These are phyloP conservation scores for Caenorhabditis drosophilae DNA, from an alignment of 2,888 invertebrate genomes.

Conservation along the genomic window DNA sequence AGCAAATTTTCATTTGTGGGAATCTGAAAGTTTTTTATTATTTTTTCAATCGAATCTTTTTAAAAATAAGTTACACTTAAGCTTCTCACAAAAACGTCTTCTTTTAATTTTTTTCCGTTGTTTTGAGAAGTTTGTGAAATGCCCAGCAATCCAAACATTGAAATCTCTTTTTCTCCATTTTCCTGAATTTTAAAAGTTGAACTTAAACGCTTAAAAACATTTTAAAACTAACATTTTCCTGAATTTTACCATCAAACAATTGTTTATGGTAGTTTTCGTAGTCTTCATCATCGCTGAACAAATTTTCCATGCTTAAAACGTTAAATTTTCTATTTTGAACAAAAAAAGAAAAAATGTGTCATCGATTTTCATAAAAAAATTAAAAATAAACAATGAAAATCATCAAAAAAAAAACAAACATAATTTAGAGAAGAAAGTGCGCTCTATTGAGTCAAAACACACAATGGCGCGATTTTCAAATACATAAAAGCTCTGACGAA, in stretches of 20 bases:
- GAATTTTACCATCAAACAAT: constrained; percentile 3
- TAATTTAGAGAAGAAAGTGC: neutral
- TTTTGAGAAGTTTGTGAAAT: constrained; percentile 12
- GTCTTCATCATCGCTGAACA: constrained; percentile 41
- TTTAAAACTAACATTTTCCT: constrained; percentile 5
- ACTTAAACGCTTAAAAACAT: no score
- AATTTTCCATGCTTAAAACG: constrained; percentile 11
- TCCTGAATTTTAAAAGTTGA: constrained; percentile 6
- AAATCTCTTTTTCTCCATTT: constrained; percentile 9
- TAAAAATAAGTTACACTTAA: neutral
- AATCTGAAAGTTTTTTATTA: neutral
- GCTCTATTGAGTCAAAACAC: neutral
- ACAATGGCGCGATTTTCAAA: neutral
- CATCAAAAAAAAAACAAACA: neutral
- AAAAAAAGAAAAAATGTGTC: neutral
- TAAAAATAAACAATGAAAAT: neutral
- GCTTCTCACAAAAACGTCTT: constrained; percentile 15
- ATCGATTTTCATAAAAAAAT: neutral
- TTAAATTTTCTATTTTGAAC: no score
- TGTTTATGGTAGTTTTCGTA: constrained; percentile 12
- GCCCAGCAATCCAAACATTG: constrained; percentile 21
- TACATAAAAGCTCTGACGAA: neutral
- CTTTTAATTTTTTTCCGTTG: constrained; percentile 3
- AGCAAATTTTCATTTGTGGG: constrained; percentile 9
- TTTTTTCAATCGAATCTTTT: neutral